Evolutionary conservation across 2,888 invertebrate genomes (phyloP).

Genomic region (Thera obeliscata): DNA sequence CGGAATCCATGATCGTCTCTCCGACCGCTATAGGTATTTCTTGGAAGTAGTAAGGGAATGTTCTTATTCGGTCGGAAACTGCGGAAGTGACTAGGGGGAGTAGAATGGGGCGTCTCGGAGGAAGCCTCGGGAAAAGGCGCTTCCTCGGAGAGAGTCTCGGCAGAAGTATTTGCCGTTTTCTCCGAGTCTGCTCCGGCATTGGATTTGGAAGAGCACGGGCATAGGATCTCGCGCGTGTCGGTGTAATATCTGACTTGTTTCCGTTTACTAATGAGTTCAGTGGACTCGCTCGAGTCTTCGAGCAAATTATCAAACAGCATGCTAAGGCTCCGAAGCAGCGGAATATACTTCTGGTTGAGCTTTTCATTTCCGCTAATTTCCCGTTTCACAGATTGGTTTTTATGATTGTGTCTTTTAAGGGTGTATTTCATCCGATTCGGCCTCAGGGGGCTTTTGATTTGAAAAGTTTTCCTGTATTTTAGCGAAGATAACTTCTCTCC

Average conservation of each 20-base stretch:
- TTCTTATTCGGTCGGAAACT: conserved; percentile 75
- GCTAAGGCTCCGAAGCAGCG: conserved; percentile 72
- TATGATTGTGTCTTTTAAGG: conserved; percentile 54
- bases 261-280: conserved; percentile 50
- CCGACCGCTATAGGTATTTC: conserved; percentile 78
- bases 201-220: conserved; percentile 47
- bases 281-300: conserved; percentile 59
- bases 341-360: conserved; percentile 67
- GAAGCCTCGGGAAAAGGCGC: conserved; percentile 59
- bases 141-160: conserved; percentile 64
- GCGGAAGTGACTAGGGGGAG: conserved; percentile 74
- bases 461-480: conserved; percentile 61
- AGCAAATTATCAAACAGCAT: conserved; percentile 75
- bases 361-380: conserved; percentile 63
- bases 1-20: conserved; percentile 76
- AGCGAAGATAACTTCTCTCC: conserved; percentile 54
- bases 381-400: conserved; percentile 61
- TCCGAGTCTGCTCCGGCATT: conserved; percentile 48
- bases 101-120: conserved; percentile 69
- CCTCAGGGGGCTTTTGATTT: conserved; percentile 64
- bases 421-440: conserved; percentile 61
- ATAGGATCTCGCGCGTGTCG: conserved; percentile 30
- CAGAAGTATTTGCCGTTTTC: conserved; percentile 69
- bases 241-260: conserved; percentile 50
- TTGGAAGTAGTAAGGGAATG: conserved; percentile 78